Evolutionary conservation across 2,113 vertebrate species (phyloP), one percentile per base, ranked within the genome.

Genomic region (Petrocephalus microphthalmus): DNA sequence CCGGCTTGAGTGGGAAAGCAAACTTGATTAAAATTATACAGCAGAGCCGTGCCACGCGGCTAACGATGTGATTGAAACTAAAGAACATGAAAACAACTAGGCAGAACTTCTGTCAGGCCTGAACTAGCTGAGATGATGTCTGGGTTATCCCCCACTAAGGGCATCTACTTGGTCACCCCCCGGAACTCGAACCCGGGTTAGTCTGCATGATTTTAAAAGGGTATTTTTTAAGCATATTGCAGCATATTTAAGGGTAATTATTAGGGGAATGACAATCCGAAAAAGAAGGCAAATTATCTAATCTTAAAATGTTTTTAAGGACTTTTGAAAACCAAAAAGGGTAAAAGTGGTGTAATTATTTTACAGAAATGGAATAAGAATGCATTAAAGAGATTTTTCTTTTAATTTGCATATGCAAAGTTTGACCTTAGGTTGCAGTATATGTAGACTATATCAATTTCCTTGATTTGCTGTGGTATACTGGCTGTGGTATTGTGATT

Each of bases 21-120:
- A 85, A 89, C 57, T 85, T 90, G 91, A 90, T 89, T 90, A 88
- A 89, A 89, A 91, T 90, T 89, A 89, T 60, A 88, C 88, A 90
- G 57, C 74, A 86, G 67, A 88, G 33, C 87, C 47, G 52, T 85
- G 37, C 47, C 49, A 67, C 45, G 10, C 20, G 47, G 89, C 86
- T 87, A 90, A 89, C 86, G 86, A 64, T 89, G 86, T 89, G 84
- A 90, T 88, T 87, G 88, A 83, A 84, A 84, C 11, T 15, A 53
- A 85, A 47, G 54, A 42, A 52, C 85, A 67, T n/a, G 85, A 86
- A 86, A 60, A 64, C 33, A 60, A 42, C 29, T 20, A 4, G 15
- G 85, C 19, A 45, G 54, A 57, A 53, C 33, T 42, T 52, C 22
- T 85, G 51, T 15, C 33, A 51, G 19, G 8, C 85, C 85, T 84